Conservation (phyloP, 64 coral and sea anemone genomes). For the Montipora sp. region DNA sequence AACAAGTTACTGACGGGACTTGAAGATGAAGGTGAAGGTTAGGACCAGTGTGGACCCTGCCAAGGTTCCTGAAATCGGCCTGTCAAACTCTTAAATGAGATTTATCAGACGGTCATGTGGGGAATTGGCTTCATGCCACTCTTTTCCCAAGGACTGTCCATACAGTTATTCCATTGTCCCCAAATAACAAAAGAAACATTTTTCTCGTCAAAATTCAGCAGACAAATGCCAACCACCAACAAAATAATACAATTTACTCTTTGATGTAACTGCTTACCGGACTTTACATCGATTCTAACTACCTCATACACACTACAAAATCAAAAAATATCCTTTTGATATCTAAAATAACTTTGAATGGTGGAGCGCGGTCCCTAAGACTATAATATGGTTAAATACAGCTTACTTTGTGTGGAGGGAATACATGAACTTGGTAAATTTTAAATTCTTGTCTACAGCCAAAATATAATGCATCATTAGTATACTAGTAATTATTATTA, state of each 20-base stretch:
- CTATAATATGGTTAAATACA: neutral
- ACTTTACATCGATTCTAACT: conserved; percentile 22
- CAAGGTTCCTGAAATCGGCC: too few species aligned
- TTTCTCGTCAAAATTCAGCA: neutral
- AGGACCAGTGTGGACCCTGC: too few species aligned
- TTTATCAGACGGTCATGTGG: too few species aligned
- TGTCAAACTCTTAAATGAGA: too few species aligned
- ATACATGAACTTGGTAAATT: neutral
- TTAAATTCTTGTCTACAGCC: neutral
- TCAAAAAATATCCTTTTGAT: conserved; percentile 48
- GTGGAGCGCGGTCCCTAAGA: too few species aligned
- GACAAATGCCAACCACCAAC: neutral
- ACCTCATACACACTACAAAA: conserved; percentile 7
- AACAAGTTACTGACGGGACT: too few species aligned
- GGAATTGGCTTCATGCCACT: too few species aligned
- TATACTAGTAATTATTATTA: too few species aligned
- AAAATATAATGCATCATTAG: neutral
- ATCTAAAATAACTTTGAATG: conserved; percentile 40
- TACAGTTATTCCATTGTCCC: neutral
- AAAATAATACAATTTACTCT: conserved; percentile 38
- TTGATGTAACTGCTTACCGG: neutral
- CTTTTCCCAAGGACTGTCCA: too few species aligned
- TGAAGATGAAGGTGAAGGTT: too few species aligned
- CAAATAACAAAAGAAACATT: neutral
- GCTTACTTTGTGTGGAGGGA: neutral